A percentile compares a stretch with the other conserved stretches of the same genome.
phyloP scores from a whole-genome alignment of 2,797 vertebrate genomes.

The Enteromius thamalakanensis region DNA sequence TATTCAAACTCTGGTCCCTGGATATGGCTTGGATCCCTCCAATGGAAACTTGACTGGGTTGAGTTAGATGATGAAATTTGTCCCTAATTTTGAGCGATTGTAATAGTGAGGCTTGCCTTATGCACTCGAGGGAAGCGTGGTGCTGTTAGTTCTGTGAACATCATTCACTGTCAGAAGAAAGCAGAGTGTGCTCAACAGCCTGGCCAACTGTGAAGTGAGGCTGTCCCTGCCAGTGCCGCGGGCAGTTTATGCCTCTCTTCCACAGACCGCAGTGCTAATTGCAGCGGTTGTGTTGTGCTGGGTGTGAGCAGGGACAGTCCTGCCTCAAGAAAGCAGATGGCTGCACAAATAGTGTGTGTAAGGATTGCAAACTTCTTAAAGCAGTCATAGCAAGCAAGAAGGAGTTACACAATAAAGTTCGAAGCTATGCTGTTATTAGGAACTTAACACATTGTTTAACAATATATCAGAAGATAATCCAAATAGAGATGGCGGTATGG shows the following conservation, averaged over 20 bases:
- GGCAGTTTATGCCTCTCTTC: conserved; percentile 9
- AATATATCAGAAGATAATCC: background rate
- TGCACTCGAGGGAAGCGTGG: background rate
- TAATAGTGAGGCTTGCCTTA: background rate
- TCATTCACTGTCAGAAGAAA: conserved; percentile 7
- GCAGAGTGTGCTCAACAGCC: background rate
- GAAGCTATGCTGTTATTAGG: background rate
- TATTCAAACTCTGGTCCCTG: background rate
- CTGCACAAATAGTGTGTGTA: background rate
- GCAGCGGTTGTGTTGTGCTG: conserved; percentile 14
- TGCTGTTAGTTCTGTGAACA: conserved; percentile 15
- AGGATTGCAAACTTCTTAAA: background rate
- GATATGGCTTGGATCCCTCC: background rate
- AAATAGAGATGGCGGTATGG: background rate
- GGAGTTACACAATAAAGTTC: background rate
- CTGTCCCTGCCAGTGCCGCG: conserved; percentile 3
- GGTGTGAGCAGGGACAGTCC: conserved; percentile 25
- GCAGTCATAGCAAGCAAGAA: background rate
- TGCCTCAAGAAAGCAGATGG: conserved; percentile 26
- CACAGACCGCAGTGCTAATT: conserved; percentile 19
- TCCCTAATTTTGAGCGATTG: conserved; percentile 2
- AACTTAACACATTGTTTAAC: background rate
- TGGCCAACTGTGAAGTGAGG: conserved; percentile 9
- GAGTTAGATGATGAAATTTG: conserved; percentile 10
- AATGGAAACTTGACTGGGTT: background rate